Base-by-base conservation (phyloP, 2,888 invertebrate genomes). In the Lochmaea crataegi region DNA sequence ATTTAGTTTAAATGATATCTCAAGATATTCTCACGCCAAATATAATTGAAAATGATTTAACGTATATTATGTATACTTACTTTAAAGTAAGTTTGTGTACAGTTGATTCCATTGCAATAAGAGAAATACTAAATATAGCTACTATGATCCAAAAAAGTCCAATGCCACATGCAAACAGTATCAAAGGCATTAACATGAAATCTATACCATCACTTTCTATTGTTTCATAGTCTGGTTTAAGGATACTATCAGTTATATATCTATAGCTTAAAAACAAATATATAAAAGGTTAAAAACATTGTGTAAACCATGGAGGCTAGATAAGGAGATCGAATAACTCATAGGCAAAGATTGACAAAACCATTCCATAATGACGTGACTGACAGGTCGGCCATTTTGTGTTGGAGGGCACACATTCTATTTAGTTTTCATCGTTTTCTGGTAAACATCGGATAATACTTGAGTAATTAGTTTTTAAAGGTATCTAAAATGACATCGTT, bases 91-190 rank as follows among this genome's bases (percentile, higher is more conserved):
- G 82, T 81, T 91, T 90, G 85, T 94, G 92, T 3, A 92, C 90
- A 6, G 93, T 88, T 71, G 93, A 92, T 65, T 94, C 94, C 60
- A 92, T 91, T 77, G 92, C 90, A 71, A 92, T 88, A 82, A 94
- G 89, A 0, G 89, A 86, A 14, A 87, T 85, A 77, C 92, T 87
- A 41, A 91, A 83, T 1, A 84, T 87, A 16, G 91, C 86, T 0
- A 90, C 89, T 4, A 89, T 81, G 1, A 92, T 79, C 78, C 91
- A 89, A 6, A 91, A 80, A 16, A 92, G 82, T 1, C 92, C 91
- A 74, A 93, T 85, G 1, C 92, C 90, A 0, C 90, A 89, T 81
- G 91, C 88, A 83, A 92, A 93, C 2, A 92, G 86, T 2, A 91
- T 84, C 56, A 92, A 77, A n/a, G 91, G 90, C 32, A 92, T 82